Evolutionary conservation across 2,797 vertebrate species (phyloP).

Genomic region (Protonibea diacanthus): DNA sequence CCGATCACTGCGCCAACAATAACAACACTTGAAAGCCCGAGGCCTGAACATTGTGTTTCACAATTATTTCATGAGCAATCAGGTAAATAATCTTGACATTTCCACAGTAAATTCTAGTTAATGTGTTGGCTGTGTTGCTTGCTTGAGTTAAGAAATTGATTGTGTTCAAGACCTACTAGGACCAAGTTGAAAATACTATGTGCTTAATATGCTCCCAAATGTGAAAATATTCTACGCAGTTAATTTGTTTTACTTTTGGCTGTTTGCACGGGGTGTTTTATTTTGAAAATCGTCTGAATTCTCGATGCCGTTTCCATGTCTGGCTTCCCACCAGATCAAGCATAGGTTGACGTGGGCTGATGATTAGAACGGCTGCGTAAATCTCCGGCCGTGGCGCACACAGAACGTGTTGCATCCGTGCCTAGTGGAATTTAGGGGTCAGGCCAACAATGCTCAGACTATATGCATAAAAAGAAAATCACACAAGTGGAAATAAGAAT

Average conservation of each 20-base stretch:
- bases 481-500: not conserved
- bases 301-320: too few relatives aligned
- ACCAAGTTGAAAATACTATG: not conserved
- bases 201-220: too few relatives aligned
- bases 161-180: conserved; percentile 32
- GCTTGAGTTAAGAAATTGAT: conserved; percentile 50
- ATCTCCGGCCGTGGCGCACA: too few relatives aligned
- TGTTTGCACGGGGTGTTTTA: too few relatives aligned
- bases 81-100: conserved; percentile 9
- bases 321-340: too few relatives aligned
- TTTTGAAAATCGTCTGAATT: too few relatives aligned
- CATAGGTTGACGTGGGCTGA: too few relatives aligned
- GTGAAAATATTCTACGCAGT: too few relatives aligned
- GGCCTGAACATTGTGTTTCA: not conserved
- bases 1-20: not conserved
- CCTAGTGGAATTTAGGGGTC: too few relatives aligned
- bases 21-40: not conserved
- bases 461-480: not conserved
- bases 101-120: not conserved
- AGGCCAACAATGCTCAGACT: not conserved
- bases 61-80: not conserved
- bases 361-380: too few relatives aligned
- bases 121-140: not conserved
- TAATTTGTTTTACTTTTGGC: too few relatives aligned
- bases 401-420: too few relatives aligned